These are phyloP conservation scores for Cephalophus harveyi DNA, from an alignment of 2,113 vertebrate genomes.

Conservation along the genomic window DNA sequence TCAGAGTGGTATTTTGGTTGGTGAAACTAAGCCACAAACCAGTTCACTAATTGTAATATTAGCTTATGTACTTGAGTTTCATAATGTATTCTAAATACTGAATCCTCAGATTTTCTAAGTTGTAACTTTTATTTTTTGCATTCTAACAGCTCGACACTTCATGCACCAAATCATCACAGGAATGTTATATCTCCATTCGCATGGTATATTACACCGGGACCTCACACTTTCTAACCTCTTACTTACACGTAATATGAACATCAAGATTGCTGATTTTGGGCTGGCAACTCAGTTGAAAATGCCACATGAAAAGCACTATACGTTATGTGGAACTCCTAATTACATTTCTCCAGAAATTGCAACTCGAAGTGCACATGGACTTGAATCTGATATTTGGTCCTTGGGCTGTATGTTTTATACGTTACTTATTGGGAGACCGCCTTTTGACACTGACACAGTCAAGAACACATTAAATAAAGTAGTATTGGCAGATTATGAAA, in stretches of 20 bases:
- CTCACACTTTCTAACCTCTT: constrained; percentile 96
- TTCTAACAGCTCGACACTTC: constrained; percentile 89
- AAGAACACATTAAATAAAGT: constrained; percentile 94
- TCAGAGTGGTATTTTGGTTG: background rate
- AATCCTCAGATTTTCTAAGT: constrained; percentile 17
- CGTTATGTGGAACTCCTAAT: constrained; percentile 98
- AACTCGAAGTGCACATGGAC: constrained; percentile 94
- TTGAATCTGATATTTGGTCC: constrained; percentile 97
- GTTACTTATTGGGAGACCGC: constrained; percentile 92
- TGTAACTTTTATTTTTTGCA: background rate
- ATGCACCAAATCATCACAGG: constrained; percentile 97
- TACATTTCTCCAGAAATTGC: constrained; percentile 99
- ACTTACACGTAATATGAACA: constrained; percentile 92
- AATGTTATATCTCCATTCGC: constrained; percentile 97
- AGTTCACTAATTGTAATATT: background rate
- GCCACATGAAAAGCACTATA: constrained; percentile 97
- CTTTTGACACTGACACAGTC: constrained; percentile 96
- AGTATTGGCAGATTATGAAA: constrained; percentile 93
- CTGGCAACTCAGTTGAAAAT: constrained; percentile 94
- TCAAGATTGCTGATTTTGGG: constrained; percentile 98
- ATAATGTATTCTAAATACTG: background rate
- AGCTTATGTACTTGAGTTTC: background rate
- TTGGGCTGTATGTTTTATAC: constrained; percentile 98
- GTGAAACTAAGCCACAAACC: background rate
- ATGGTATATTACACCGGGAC: constrained; percentile 96